These are phyloP conservation scores for Zophobas morio DNA, from an alignment of 1,140 invertebrate genomes.

Conservation along the genomic window DNA sequence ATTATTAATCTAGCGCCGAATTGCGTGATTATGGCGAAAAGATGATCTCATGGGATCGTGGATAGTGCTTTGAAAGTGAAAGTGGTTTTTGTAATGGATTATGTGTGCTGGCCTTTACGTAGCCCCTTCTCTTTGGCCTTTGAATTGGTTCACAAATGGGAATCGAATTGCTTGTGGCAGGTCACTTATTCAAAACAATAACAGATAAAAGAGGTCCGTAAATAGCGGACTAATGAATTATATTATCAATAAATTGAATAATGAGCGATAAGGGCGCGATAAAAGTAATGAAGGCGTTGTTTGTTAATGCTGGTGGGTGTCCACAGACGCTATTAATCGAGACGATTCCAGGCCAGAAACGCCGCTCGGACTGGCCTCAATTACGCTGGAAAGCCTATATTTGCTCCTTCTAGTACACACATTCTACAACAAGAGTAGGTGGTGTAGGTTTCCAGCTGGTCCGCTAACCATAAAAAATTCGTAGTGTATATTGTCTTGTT, in stretches of 20 bases:
- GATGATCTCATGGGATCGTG: conserved; percentile 33
- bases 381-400: too few relatives aligned
- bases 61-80: conserved; percentile 40
- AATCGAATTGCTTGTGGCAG: conserved; percentile 7
- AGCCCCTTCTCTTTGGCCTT: conserved; percentile 2
- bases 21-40: conserved; percentile 28
- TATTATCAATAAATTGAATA: conserved; percentile 5
- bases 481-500: too few relatives aligned
- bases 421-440: too few relatives aligned
- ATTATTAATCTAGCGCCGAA: conserved; percentile 18
- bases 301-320: not conserved
- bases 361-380: too few relatives aligned
- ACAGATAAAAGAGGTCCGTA: not conserved
- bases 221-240: not conserved
- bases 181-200: not conserved
- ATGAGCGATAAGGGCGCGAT: not conserved
- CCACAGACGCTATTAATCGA: not conserved
- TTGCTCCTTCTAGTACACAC: too few relatives aligned
- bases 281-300: not conserved
- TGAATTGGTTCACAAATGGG: conserved; percentile 4
- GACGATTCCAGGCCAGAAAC: too few relatives aligned
- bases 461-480: too few relatives aligned
- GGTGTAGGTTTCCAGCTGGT: too few relatives aligned
- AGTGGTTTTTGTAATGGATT: conserved; percentile 32
- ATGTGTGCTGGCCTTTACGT: conserved; percentile 11